Evolutionary conservation across 2,888 invertebrate species (phyloP).

Genomic region (Acanthococcus lagerstroemiae): DNA sequence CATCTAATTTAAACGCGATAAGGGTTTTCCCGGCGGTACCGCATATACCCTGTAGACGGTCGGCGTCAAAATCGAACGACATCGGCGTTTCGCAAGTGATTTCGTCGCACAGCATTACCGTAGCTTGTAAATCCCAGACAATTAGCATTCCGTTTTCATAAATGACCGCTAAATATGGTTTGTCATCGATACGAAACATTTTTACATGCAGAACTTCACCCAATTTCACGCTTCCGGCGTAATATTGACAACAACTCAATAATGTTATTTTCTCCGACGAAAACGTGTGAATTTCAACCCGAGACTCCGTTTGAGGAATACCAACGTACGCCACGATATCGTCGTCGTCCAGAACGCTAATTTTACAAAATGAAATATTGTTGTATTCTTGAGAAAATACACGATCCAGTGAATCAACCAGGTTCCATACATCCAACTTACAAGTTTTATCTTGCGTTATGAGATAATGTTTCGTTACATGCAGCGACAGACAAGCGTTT

Average conservation of each 20-base stretch:
- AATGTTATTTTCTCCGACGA: background rate
- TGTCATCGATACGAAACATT: conserved; percentile 44
- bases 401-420: conserved; percentile 48
- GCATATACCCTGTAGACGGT: conserved; percentile 55
- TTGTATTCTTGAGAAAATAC: conserved; percentile 41
- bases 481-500: conserved; percentile 52
- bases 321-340: background rate
- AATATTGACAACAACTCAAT: background rate
- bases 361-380: conserved; percentile 40
- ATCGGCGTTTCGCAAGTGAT: conserved; percentile 55
- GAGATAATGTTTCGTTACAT: conserved; percentile 50
- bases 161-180: conserved; percentile 52
- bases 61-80: conserved; percentile 59
- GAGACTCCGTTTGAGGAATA: conserved; percentile 8
- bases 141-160: conserved; percentile 65
- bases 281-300: background rate
- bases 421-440: conserved; percentile 54
- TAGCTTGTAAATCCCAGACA: conserved; percentile 59
- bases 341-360: background rate
- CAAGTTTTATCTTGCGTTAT: conserved; percentile 68
- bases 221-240: conserved; percentile 39
- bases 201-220: conserved; percentile 60
- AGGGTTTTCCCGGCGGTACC: conserved; percentile 55
- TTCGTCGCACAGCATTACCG: conserved; percentile 49
- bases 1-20: conserved; percentile 51